Evolutionary conservation across 23 tunicate species (phyloP).

Genomic region (Halocynthia roretzi): DNA sequence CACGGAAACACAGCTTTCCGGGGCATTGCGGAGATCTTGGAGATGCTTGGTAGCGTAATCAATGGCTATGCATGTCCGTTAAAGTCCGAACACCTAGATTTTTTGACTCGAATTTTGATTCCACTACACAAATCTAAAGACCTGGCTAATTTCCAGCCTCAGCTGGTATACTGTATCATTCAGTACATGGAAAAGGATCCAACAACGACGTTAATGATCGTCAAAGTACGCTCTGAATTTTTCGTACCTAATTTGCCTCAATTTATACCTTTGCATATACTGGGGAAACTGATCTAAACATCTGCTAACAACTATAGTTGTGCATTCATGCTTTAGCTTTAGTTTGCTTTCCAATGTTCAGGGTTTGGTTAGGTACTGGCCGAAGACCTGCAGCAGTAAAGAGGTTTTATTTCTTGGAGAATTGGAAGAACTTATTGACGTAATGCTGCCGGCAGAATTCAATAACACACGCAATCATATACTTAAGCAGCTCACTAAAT

Average conservation of each 20-base stretch:
- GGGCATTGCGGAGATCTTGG: conserved; percentile 81
- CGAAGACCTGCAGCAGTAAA: conserved; percentile 24
- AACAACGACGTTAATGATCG: background rate
- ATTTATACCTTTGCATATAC: background rate
- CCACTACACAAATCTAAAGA: conserved; percentile 67
- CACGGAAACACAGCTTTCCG: conserved; percentile 55
- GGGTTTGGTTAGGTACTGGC: conserved; percentile 22
- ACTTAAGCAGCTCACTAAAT: conserved; percentile 58
- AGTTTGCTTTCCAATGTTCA: background rate
- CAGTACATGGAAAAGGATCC: conserved; percentile 90
- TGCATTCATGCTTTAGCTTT: background rate
- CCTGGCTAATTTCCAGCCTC: conserved; percentile 66
- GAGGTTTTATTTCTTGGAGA: conserved; percentile 86
- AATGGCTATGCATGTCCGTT: conserved; percentile 79
- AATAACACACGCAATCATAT: conserved; percentile 37
- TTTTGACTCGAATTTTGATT: conserved; percentile 48
- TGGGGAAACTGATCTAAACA: background rate
- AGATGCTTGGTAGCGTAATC: conserved; percentile 90
- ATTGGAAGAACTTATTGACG: conserved; percentile 90
- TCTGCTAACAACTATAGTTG: background rate
- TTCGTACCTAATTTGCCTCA: background rate
- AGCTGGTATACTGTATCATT: conserved; percentile 85
- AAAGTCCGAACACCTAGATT: conserved; percentile 68
- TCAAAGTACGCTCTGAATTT: background rate
- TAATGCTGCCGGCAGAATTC: conserved; percentile 80